Evolutionary conservation across 53 echinoderm and acorn worm genomes (phyloP), one percentile per base, ranked within the genome.

Genomic region (Holothuria leucospilota): DNA sequence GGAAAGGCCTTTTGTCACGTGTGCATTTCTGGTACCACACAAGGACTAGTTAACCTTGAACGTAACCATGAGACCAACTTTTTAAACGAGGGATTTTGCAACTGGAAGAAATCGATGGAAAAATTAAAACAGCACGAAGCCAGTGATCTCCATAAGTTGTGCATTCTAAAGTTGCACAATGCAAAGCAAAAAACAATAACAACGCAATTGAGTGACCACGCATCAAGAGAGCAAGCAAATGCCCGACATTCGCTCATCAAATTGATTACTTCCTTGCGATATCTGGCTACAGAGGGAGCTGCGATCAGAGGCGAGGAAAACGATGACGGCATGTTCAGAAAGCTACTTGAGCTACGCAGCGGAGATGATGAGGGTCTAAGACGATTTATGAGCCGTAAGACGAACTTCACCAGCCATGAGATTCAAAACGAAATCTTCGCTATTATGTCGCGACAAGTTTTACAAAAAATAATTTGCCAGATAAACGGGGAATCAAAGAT

Each of bases 71-170:
- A 71, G 53, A 69, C 68, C 60, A 60, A 46, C 38, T 74, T 73
- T 62, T n/a, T 86, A 49, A 49, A 53, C 68, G 59, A 69, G 49
- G 86, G 86, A 28, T 86, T 74, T 86, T 58, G 38, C 26, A 74
- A 86, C 53, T 86, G 86, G 86, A 59, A 71, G 71, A 86, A 86
- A 58, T 42, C 74, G 20, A 86, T 58, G 59, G 86, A 86, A 74
- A 86, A 74, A 39, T 74, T 58, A 26, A 41, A 86, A 58, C 68
- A 74, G 23, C 86, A 86, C 56, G 60, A 85, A 85, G 53, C n/a
- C 39, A 68, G 68, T 41, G 60, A 69, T 85, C 74, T 68, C 85
- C 85, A 72, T 29, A 38, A 69, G 70, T 68, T 85, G 14, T 69
- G 68, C 59, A 56, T 70, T n/a, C 30, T 68, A 16, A 85, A 71